phyloP scores from a whole-genome alignment of 2,113 vertebrate species.

The Pontoporia blainvillei region DNA sequence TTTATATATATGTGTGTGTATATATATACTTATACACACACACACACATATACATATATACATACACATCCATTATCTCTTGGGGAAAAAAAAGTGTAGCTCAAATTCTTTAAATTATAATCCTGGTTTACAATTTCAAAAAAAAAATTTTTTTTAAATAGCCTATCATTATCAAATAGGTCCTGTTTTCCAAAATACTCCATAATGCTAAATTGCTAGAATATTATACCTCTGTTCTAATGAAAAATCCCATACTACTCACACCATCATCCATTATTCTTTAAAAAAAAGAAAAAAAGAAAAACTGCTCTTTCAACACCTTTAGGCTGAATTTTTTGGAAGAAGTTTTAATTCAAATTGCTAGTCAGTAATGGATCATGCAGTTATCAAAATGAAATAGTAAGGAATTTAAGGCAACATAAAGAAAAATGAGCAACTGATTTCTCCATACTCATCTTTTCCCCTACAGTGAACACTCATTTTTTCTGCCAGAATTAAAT shows the following conservation, averaged over 20 bases:
- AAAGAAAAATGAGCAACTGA: neutral
- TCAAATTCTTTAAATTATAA: neutral
- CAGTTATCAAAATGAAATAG: neutral
- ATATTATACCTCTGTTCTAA: neutral
- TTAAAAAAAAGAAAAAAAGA: neutral
- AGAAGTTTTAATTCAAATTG: neutral
- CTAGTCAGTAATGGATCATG: neutral
- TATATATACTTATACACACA: too few species aligned
- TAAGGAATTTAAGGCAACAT: neutral
- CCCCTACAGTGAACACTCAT: neutral
- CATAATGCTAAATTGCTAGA: neutral
- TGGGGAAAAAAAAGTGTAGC: neutral
- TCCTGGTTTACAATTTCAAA: neutral
- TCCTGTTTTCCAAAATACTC: neutral
- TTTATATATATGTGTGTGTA: neutral
- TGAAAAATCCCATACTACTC: neutral
- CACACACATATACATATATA: too few species aligned
- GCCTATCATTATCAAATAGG: neutral
- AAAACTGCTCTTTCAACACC: neutral
- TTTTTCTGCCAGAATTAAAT: neutral
- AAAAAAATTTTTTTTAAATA: neutral
- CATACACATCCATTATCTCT: neutral
- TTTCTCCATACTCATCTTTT: neutral
- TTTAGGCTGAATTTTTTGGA: neutral
- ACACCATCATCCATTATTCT: neutral